Base-by-base conservation (phyloP, 2,888 invertebrate genomes). In the Ophion costatus region DNA sequence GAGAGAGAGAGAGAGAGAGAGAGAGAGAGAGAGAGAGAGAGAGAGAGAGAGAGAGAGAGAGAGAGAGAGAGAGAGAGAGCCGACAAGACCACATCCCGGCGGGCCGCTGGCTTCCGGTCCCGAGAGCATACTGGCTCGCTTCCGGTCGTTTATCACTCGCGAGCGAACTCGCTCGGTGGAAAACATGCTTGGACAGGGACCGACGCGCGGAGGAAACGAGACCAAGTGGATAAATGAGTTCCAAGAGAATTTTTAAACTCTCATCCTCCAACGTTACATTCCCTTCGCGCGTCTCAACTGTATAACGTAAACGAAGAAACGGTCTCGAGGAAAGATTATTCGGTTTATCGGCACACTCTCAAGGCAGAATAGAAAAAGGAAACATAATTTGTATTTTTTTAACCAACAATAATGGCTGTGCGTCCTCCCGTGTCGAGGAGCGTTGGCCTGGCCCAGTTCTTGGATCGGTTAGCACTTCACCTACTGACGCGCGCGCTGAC, bases 81-180 rank as follows among this genome's bases (percentile, higher is more conserved):
- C 51, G 85, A 33, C 77, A 74, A 88, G 86, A 90, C 90, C 90
- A 89, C 90, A 90, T 91, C 91, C 91, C 89, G 89, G 88, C 79
- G 64, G 87, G 84, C 88, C 85, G 82, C 87, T 88, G 87, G 89
- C 90, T 91, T 91, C 89, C 90, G 88, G 71, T 82, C 82, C 79
- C 82, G 91, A 90, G 90, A 90, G 89, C 89, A 88, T 89, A 83
- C 89, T 89, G 89, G 89, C 89, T 92, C 91, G 90, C 92, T 92
- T 92, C 92, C 92, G 92, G 90, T 89, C 92, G 91, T 91, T 92
- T 91, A 91, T 91, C 92, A 91, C 89, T 82, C 87, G 86, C 87
- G 83, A 87, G 87, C 82, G 66, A 82, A 86, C 85, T 57, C 45
- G 86, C 83, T 82, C 86, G 71, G 29, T 80, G 82, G 63, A 85